These are phyloP conservation scores for Pedetes capensis DNA, from an alignment of 2,113 vertebrate species.

Conservation along the genomic window DNA sequence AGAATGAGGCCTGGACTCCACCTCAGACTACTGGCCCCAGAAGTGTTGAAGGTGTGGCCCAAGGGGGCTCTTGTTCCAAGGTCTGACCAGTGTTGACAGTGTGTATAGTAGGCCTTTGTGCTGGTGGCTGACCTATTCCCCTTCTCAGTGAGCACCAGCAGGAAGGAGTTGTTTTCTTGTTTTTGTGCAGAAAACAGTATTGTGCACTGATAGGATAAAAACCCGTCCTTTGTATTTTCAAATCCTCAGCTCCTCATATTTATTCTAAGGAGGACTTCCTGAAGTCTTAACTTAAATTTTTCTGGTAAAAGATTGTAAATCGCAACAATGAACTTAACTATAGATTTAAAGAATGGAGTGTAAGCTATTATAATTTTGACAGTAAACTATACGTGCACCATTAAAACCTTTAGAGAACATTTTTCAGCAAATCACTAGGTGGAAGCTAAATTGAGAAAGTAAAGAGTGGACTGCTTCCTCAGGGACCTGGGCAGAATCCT, in stretches of 20 bases:
- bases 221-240: background rate
- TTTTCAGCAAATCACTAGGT: background rate
- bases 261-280: background rate
- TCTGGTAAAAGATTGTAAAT: too few relatives aligned
- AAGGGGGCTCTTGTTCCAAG: too few relatives aligned
- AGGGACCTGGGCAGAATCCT: background rate
- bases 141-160: background rate
- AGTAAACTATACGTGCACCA: background rate
- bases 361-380: background rate
- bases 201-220: background rate
- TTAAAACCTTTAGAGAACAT: background rate
- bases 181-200: background rate
- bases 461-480: background rate
- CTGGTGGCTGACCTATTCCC: too few relatives aligned
- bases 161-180: background rate
- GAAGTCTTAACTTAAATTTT: background rate
- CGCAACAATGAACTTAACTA: too few relatives aligned
- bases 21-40: background rate
- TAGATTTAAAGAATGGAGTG: background rate
- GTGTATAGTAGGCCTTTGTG: background rate
- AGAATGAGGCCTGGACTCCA: background rate
- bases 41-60: background rate
- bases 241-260: background rate
- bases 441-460: background rate
- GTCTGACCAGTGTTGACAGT: too few relatives aligned